These are phyloP conservation scores for Sesia apiformis DNA, from an alignment of 2,888 invertebrate species.

Conservation along the genomic window DNA sequence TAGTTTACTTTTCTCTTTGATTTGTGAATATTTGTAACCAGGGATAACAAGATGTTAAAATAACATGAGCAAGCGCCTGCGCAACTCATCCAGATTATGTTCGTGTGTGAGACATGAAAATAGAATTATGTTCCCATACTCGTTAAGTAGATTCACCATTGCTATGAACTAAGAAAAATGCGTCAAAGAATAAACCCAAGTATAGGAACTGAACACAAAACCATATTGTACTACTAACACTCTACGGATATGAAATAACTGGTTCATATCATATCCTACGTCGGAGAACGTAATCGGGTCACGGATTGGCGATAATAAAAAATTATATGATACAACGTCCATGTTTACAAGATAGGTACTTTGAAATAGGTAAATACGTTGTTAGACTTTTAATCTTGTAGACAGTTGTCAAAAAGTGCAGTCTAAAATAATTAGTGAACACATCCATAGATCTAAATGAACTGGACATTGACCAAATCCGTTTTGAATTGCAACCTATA, in stretches of 20 bases:
- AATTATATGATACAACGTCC: slow-evolving; percentile 19
- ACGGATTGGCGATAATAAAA: slow-evolving; percentile 35
- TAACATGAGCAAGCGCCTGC: too few species aligned
- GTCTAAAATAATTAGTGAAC: neutral
- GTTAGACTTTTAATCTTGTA: neutral
- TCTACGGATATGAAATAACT: neutral
- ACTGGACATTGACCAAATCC: slow-evolving; percentile 22
- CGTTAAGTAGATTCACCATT: too few species aligned
- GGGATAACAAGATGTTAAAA: too few species aligned
- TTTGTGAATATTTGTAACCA: too few species aligned
- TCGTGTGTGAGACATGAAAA: too few species aligned
- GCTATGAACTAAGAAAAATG: too few species aligned
- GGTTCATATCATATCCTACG: slow-evolving; percentile 15
- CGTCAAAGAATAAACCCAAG: too few species aligned
- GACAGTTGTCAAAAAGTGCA: neutral
- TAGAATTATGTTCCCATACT: too few species aligned
- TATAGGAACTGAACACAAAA: too few species aligned
- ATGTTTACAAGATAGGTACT: neutral
- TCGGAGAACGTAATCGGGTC: slow-evolving; percentile 30
- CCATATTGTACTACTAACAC: too few species aligned
- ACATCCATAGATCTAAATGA: slow-evolving; percentile 14
- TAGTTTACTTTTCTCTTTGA: too few species aligned
- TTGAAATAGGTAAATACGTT: neutral
- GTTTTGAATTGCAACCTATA: slow-evolving; percentile 25
- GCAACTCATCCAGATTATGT: too few species aligned